Base-by-base conservation (phyloP, 2,888 invertebrate genomes). In the Trypoxylon attenuatum region DNA sequence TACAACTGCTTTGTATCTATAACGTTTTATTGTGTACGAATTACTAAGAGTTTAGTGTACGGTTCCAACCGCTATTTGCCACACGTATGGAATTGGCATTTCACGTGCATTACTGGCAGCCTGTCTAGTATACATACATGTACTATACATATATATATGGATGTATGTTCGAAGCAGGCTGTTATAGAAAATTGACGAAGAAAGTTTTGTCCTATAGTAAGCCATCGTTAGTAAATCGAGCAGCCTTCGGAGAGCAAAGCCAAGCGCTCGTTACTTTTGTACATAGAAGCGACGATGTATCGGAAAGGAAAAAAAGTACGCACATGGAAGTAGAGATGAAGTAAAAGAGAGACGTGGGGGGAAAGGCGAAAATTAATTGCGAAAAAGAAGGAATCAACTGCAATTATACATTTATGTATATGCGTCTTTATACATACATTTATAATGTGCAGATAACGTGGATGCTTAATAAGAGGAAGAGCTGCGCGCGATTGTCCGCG, bases 71-170 rank as follows among this genome's bases (percentile, higher is more conserved):
- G 62, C 42, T 43, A 63, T 69, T 63, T 29, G 62, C 55, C 62
- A 51, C 64, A 62, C 62, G 42, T 53, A 73, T 54, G 60, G 52
- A 65, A 75, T 60, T 72, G 70, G 71, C 65, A 71, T 69, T 63
- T 71, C 57, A 41, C 42, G 58, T 27, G 59, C 52, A 42, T 67
- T 54, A 29, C 13, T 25, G 41, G 41, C 42, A 54, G 58, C 16
- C 47, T 59, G 45, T 22, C 45, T 39, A 50, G 33, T 62, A 38
- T 54, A 42, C n/a, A n/a, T n/a, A n/a, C n/a, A n/a, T n/a, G n/a
- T n/a, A n/a, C n/a, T n/a, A n/a, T n/a, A n/a, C n/a, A n/a, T n/a
- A n/a, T n/a, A n/a, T n/a, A 45, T 43, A 49, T 23, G 39, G 50
- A 33, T 63, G 57, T 50, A 39, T 47, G 66, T 60, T 54, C 22